phyloP scores from a whole-genome alignment of 2,888 invertebrate species.

The Brenthis daphne region DNA sequence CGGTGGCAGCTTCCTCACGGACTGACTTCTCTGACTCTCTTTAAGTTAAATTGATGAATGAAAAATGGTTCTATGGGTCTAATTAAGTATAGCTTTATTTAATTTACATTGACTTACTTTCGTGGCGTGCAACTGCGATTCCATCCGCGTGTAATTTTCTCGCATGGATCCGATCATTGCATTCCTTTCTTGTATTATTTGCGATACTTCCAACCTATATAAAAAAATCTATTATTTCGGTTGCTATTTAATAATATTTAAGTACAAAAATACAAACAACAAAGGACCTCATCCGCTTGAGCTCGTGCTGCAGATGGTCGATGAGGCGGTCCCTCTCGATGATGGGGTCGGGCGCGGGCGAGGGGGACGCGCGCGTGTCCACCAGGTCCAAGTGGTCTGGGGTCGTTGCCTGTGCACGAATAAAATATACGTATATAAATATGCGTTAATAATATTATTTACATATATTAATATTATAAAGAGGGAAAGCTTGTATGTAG shows the following conservation, averaged over 20 bases:
- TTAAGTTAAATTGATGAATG: no score
- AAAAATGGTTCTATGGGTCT: no score
- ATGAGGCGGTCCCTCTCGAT: slow-evolving; percentile 88
- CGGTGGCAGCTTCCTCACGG: no score
- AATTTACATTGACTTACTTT: slow-evolving; percentile 51
- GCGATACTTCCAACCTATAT: slow-evolving; percentile 62
- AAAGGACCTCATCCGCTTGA: slow-evolving; percentile 85
- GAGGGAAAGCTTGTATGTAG: no score
- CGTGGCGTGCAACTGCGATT: slow-evolving; percentile 61
- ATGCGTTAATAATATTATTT: no score
- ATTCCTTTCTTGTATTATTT: slow-evolving; percentile 70
- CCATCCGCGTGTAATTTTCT: slow-evolving; percentile 67
- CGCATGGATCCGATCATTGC: slow-evolving; percentile 69
- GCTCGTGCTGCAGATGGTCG: slow-evolving; percentile 89
- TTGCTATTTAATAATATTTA: neutral
- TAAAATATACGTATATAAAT: neutral
- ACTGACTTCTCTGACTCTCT: no score
- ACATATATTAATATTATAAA: no score
- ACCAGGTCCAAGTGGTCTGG: slow-evolving; percentile 61
- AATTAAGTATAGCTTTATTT: no score
- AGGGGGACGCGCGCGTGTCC: slow-evolving; percentile 60
- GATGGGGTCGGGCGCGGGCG: slow-evolving; percentile 73
- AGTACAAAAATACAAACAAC: neutral
- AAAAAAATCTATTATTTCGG: neutral
- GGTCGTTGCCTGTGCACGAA: slow-evolving; percentile 51